Percentiles rank a stretch among this genome's conserved stretches.
Evolutionary conservation across 2,797 vertebrate genomes (phyloP).

Genomic region (Chelon labrosus): DNA sequence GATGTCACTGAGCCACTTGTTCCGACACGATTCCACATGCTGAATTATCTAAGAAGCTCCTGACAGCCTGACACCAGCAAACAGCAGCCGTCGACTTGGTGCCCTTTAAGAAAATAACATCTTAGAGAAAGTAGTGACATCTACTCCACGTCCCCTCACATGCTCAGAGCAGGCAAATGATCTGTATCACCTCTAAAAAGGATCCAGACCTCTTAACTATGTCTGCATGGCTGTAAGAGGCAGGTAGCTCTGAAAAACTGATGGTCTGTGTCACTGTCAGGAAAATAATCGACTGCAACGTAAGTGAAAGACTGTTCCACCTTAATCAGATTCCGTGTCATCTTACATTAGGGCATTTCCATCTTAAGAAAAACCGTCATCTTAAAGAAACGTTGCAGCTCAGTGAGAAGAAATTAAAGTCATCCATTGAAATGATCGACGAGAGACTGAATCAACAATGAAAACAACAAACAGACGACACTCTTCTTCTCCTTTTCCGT

Average conservation of each 20-base stretch:
- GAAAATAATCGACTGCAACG: constrained; percentile 1
- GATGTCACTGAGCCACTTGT: too few relatives aligned
- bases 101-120: background rate
- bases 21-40: too few relatives aligned
- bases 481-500: background rate
- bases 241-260: constrained; percentile 23
- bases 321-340: background rate
- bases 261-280: background rate
- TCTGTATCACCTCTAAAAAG: background rate
- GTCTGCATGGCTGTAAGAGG: background rate
- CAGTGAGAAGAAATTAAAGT: constrained; percentile 19
- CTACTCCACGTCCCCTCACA: background rate
- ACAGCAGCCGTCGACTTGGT: too few relatives aligned
- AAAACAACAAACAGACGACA: constrained; percentile 1
- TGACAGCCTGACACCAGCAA: too few relatives aligned
- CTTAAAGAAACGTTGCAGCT: background rate
- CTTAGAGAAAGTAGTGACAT: background rate
- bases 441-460: background rate
- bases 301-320: too few relatives aligned
- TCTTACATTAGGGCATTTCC: background rate
- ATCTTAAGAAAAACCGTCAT: background rate
- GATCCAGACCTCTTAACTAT: background rate
- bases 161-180: too few relatives aligned
- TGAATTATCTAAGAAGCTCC: too few relatives aligned
- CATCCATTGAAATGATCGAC: constrained; percentile 16